These are phyloP conservation scores for Gymnocypris eckloni DNA, from an alignment of 2,797 vertebrate species.

Conservation along the genomic window DNA sequence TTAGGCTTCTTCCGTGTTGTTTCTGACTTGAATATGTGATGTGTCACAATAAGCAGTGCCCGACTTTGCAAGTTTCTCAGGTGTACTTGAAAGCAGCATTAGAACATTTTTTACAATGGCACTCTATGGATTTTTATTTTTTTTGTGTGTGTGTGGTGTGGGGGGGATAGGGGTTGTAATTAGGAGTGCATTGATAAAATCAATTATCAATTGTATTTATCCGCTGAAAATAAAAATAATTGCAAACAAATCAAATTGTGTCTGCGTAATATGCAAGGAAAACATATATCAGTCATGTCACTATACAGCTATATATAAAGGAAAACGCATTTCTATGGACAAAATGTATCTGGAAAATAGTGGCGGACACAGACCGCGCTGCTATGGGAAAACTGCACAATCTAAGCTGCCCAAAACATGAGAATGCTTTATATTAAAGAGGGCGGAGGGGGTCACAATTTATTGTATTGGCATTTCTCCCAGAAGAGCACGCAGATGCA, in stretches of 20 bases:
- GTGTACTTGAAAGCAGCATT: neutral
- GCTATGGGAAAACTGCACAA: neutral
- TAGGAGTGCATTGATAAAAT: neutral
- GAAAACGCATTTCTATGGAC: neutral
- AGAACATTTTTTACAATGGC: neutral
- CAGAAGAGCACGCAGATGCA: no score
- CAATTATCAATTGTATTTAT: neutral
- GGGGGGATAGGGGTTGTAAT: neutral
- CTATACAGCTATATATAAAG: neutral
- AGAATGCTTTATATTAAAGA: neutral
- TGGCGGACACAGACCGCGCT: neutral
- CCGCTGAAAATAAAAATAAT: neutral
- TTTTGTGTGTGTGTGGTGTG: rapidly evolving
- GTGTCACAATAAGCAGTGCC: neutral
- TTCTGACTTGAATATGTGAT: neutral
- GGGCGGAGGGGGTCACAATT: neutral
- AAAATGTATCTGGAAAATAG: neutral
- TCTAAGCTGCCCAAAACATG: neutral
- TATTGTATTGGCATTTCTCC: neutral
- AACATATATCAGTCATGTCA: neutral
- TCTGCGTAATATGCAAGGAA: neutral
- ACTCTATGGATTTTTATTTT: neutral
- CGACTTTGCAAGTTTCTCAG: neutral
- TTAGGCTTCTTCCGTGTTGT: neutral
- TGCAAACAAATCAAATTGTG: neutral